A percentile compares a stretch with the other conserved stretches of the same genome.
Conservation (phyloP, 2,888 invertebrate species). For the Epinotia bilunana region DNA sequence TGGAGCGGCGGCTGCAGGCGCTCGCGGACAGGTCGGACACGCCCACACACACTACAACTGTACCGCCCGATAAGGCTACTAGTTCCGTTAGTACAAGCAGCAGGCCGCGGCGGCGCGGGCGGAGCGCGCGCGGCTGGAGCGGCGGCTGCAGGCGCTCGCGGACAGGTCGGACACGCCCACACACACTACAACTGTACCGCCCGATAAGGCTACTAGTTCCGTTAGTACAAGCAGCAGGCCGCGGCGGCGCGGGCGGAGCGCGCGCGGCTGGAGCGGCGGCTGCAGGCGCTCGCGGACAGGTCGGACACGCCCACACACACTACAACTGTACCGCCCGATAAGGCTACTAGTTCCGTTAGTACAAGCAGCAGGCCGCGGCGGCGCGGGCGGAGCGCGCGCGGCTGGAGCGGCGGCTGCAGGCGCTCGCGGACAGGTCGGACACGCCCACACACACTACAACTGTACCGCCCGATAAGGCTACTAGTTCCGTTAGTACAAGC, state of each 20-base stretch:
- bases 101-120: constrained; percentile 61
- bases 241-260: constrained; percentile 57
- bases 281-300: constrained; percentile 63
- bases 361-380: constrained; percentile 61
- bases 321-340: too few relatives aligned
- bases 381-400: constrained; percentile 54
- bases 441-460: too few relatives aligned
- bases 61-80: too few relatives aligned
- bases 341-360: not conserved
- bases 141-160: constrained; percentile 60
- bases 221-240: constrained; percentile 60
- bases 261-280: constrained; percentile 53
- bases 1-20: constrained; percentile 57
- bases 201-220: too few relatives aligned
- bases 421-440: constrained; percentile 61
- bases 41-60: too few relatives aligned
- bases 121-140: constrained; percentile 48
- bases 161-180: constrained; percentile 59
- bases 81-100: constrained; percentile 51
- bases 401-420: constrained; percentile 57
- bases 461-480: too few relatives aligned
- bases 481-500: constrained; percentile 48
- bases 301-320: constrained; percentile 46
- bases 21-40: constrained; percentile 60
- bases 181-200: too few relatives aligned